These are phyloP conservation scores for Phenganax subtilis DNA, from an alignment of 92 coral and sea anemone genomes.

Conservation along the genomic window DNA sequence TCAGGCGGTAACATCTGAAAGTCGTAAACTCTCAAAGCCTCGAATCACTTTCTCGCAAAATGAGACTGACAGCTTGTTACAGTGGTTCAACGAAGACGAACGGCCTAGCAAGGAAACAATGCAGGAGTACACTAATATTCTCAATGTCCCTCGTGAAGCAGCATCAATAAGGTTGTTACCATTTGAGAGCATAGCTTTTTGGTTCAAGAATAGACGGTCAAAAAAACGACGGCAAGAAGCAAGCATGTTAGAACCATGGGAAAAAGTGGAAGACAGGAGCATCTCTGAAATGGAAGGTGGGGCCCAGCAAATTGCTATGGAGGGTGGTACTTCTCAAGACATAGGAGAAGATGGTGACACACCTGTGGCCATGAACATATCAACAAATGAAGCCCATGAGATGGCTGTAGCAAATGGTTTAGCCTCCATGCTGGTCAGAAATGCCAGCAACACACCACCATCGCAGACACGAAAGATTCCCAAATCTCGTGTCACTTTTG, in stretches of 20 bases:
- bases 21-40: not conserved
- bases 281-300: not conserved
- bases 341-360: not conserved
- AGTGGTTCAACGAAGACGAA: slow-evolving; percentile 17
- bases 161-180: slow-evolving; percentile 8
- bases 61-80: not conserved
- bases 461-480: slow-evolving; percentile 12
- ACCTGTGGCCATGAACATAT: not conserved
- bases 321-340: not conserved
- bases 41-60: slow-evolving; percentile 17
- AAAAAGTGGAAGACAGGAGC: not conserved
- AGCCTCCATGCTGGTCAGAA: slow-evolving; percentile 6
- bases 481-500: slow-evolving; percentile 37
- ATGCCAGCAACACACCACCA: slow-evolving; percentile 10
- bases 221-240: not conserved
- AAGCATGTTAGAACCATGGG: slow-evolving; percentile 10
- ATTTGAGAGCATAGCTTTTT: not conserved
- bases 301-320: not conserved
- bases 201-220: slow-evolving; percentile 13
- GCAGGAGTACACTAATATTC: not conserved
- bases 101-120: slow-evolving; percentile 1
- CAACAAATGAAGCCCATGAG: not conserved
- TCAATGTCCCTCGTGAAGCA: not conserved
- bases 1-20: not conserved
- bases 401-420: slow-evolving; percentile 8